Percentiles rank a stretch among this genome's conserved stretches.
Evolutionary conservation across 2,797 vertebrate genomes (phyloP).

Genomic region (Masticophis lateralis): DNA sequence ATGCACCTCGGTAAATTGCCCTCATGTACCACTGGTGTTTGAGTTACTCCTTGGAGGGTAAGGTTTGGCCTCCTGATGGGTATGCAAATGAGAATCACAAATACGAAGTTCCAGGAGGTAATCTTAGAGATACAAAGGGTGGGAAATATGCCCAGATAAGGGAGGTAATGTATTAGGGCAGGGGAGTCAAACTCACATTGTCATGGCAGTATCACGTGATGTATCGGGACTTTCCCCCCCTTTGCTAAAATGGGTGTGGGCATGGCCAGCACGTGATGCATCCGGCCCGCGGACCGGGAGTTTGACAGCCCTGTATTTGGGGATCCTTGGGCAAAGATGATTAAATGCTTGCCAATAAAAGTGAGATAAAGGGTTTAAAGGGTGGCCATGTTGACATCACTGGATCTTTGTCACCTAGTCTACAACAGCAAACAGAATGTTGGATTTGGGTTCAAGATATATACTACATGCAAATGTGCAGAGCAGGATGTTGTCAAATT

Average conservation of each 20-base stretch:
- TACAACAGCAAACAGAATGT: background rate
- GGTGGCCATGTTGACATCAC: background rate
- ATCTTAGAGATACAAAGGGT: background rate
- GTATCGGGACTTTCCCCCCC: too few relatives aligned
- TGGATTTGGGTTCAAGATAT: background rate
- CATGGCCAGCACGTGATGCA: too few relatives aligned
- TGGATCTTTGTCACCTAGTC: background rate
- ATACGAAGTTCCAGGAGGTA: slow-evolving; percentile 19
- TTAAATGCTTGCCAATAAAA: background rate
- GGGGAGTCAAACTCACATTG: too few relatives aligned
- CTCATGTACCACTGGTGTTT: slow-evolving; percentile 11
- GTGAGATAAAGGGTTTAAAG: background rate
- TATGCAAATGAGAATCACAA: slow-evolving; percentile 9
- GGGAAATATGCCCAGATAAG: background rate
- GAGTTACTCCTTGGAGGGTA: slow-evolving; percentile 21
- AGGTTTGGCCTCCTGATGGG: slow-evolving; percentile 17
- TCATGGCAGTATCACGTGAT: too few relatives aligned
- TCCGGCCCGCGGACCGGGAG: too few relatives aligned
- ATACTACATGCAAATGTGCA: background rate
- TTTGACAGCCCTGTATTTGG: background rate
- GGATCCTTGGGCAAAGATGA: background rate
- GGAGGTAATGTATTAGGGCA: background rate
- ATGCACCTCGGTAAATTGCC: slow-evolving; percentile 75
- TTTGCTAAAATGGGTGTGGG: too few relatives aligned
- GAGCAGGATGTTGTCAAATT: background rate